Conservation (phyloP, 2,113 vertebrate genomes). For the Protobothrops flavoviridis region DNA sequence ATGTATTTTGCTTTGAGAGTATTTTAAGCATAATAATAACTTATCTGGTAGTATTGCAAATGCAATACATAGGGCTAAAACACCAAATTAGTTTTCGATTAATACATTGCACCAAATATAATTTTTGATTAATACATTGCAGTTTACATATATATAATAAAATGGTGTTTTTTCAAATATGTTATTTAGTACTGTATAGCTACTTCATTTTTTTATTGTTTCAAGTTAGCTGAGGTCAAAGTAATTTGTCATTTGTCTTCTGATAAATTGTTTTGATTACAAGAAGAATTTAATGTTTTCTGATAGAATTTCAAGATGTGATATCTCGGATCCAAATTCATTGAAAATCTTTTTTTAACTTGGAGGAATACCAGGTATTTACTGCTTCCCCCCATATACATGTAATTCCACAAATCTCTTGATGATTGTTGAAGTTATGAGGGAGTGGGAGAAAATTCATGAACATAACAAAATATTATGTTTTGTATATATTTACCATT, state of each 20-base stretch:
- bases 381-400: background rate
- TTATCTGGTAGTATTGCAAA: background rate
- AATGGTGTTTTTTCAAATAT: background rate
- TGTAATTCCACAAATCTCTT: constrained; percentile 4
- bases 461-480: background rate
- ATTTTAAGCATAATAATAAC: background rate
- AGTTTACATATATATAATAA: background rate
- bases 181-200: background rate
- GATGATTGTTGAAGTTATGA: background rate
- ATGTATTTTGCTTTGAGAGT: background rate
- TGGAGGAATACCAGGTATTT: background rate
- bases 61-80: background rate
- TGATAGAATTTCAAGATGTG: background rate
- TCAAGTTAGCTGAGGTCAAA: background rate
- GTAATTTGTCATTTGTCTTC: background rate
- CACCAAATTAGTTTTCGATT: background rate
- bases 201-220: background rate
- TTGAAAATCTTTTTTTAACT: background rate
- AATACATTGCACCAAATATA: background rate
- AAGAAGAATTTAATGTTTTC: background rate
- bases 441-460: background rate
- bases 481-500: too few species aligned
- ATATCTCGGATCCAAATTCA: background rate
- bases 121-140: background rate
- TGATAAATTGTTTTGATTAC: background rate